Percentiles rank a stretch among this genome's conserved stretches.
phyloP scores from a whole-genome alignment of 2,888 invertebrate species.

The Sinodicranocentrus sp. region DNA sequence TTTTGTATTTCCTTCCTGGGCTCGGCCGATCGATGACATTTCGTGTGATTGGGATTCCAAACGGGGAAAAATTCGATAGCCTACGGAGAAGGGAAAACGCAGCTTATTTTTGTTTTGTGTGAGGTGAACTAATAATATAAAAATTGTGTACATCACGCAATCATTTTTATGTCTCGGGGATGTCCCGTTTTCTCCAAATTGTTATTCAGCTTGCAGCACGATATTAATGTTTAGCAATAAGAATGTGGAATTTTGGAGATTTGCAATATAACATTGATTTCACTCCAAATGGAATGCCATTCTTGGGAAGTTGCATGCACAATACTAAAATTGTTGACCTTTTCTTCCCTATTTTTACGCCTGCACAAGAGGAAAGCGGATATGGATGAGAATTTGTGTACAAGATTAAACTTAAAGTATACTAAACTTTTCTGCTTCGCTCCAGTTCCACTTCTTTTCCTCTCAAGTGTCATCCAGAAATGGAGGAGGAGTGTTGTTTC shows the following conservation, averaged over 20 bases:
- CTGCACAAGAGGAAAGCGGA: not conserved
- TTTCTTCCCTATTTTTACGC: not conserved
- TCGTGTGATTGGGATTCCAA: constrained; percentile 21
- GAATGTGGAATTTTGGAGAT: not conserved
- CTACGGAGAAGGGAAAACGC: constrained; percentile 35
- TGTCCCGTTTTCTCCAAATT: too few relatives aligned
- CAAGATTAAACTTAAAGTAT: too few relatives aligned
- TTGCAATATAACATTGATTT: too few relatives aligned
- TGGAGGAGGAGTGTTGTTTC: too few relatives aligned
- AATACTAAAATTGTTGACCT: not conserved
- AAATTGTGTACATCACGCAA: constrained; percentile 1
- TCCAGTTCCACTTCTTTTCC: too few relatives aligned
- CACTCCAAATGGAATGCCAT: too few relatives aligned
- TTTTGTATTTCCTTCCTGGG: too few relatives aligned
- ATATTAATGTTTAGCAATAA: not conserved
- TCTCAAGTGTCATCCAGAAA: too few relatives aligned
- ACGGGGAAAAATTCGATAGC: not conserved
- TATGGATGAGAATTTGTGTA: not conserved
- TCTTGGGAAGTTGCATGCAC: too few relatives aligned
- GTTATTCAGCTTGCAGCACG: not conserved
- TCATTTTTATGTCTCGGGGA: too few relatives aligned
- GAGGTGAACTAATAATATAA: constrained; percentile 14
- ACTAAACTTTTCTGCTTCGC: too few relatives aligned
- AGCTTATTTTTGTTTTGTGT: constrained; percentile 10
- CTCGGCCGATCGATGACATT: constrained; percentile 55